Conservation (phyloP, 2,113 vertebrate genomes). For the Vulpes lagopus region DNA sequence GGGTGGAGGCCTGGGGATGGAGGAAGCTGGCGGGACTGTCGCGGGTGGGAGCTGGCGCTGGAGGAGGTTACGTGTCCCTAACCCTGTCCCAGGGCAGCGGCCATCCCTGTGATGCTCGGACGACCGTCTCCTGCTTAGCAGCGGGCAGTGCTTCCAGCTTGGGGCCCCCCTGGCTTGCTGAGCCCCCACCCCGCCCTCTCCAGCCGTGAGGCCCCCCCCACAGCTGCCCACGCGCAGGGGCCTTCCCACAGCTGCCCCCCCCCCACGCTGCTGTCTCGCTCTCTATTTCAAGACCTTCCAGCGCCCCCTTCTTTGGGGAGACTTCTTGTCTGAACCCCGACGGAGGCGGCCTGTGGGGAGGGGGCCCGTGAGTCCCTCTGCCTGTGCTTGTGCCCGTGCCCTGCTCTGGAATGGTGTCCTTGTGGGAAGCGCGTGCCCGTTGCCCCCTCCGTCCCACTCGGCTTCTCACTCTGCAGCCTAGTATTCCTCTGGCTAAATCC, state of each 20-base stretch:
- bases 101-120: background rate
- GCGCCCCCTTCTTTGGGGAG: background rate
- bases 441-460: fast-evolving
- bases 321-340: background rate
- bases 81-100: background rate
- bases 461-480: background rate
- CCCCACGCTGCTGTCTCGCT: background rate
- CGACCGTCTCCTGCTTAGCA: background rate
- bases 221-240: fast-evolving
- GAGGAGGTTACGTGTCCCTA: background rate
- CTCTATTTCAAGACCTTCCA: background rate
- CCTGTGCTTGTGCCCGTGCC: background rate
- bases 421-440: too few species aligned
- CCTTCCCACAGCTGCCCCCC: background rate
- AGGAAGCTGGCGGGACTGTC: fast-evolving
- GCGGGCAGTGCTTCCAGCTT: background rate
- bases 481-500: background rate
- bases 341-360: too few species aligned
- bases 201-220: background rate
- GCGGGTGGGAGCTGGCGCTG: fast-evolving
- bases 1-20: fast-evolving
- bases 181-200: background rate
- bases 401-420: background rate
- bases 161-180: too few species aligned
- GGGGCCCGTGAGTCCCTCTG: too few species aligned